Evolutionary conservation across 37 sponge, comb jelly and placozoan species (phyloP).

Genomic region (Tethya wilhelma): DNA sequence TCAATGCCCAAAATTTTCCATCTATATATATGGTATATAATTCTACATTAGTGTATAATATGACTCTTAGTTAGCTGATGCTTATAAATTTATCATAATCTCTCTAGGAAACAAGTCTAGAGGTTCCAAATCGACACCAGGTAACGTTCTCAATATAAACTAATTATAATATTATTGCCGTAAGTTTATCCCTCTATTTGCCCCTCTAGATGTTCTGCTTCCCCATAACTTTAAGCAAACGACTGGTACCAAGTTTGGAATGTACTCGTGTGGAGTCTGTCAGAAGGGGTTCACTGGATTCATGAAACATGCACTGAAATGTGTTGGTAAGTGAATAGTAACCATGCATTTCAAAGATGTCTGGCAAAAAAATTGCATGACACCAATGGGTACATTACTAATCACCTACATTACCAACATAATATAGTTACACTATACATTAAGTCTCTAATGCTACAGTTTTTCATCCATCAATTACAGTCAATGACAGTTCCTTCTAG

Average conservation of each 20-base stretch:
- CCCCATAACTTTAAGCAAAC: slow-evolving; percentile 28
- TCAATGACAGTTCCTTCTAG: background rate
- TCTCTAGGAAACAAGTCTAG: background rate
- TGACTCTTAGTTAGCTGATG: no score
- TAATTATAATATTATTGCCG: background rate
- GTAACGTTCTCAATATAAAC: background rate
- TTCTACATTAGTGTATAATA: no score
- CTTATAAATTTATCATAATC: no score
- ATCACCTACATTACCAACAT: no score
- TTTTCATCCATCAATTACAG: background rate
- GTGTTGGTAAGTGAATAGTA: slow-evolving; percentile 72
- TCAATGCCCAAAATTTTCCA: no score
- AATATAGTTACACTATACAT: no score
- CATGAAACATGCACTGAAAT: slow-evolving; percentile 79
- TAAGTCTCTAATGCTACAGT: no score
- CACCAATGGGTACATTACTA: no score
- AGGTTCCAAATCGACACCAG: background rate
- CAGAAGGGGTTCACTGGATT: slow-evolving; percentile 74
- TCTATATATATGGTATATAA: no score
- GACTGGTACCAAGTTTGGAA: slow-evolving; percentile 5
- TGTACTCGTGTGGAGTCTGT: slow-evolving; percentile 55
- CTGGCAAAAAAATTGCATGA: no score
- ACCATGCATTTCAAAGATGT: no score
- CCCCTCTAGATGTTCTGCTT: background rate
- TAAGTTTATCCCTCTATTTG: background rate